phyloP scores from a whole-genome alignment of 2,113 vertebrate genomes.

The Psephotus haematonotus region DNA sequence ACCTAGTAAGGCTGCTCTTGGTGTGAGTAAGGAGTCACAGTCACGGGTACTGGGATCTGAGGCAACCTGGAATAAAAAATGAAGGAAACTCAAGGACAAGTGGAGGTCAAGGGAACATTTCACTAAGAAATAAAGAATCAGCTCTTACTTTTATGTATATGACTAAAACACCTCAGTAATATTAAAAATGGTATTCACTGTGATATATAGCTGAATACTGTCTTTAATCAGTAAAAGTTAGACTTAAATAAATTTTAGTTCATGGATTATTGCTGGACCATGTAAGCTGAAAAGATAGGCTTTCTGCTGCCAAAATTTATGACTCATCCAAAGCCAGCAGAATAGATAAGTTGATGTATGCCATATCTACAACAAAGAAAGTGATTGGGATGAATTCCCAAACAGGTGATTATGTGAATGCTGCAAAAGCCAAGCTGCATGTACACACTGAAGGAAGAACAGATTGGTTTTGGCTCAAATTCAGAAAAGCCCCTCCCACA shows the following conservation, averaged over 20 bases:
- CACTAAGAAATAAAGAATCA: background rate
- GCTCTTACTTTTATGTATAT: background rate
- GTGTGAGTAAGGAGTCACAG: background rate
- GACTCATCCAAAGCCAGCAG: constrained; percentile 1
- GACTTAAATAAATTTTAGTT: constrained; percentile 38
- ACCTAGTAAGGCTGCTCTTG: background rate
- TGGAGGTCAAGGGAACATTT: background rate
- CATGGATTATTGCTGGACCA: constrained; percentile 44
- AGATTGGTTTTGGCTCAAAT: background rate
- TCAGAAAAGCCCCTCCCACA: background rate
- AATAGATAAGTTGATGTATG: constrained; percentile 18
- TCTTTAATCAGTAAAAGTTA: constrained; percentile 18
- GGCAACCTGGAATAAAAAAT: background rate
- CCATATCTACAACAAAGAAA: constrained; percentile 18
- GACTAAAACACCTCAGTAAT: background rate
- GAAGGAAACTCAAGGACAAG: background rate
- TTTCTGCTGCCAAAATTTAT: constrained; percentile 8
- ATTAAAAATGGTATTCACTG: background rate
- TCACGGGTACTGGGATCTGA: background rate
- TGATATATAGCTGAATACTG: background rate
- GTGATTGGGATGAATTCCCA: background rate
- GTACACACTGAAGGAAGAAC: background rate
- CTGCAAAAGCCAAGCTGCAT: background rate
- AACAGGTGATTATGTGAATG: background rate
- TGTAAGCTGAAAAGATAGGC: background rate